Percentiles rank a stretch among this genome's conserved stretches.
Conservation (phyloP, 1,140 invertebrate genomes). For the Calephelis virginiensis region DNA sequence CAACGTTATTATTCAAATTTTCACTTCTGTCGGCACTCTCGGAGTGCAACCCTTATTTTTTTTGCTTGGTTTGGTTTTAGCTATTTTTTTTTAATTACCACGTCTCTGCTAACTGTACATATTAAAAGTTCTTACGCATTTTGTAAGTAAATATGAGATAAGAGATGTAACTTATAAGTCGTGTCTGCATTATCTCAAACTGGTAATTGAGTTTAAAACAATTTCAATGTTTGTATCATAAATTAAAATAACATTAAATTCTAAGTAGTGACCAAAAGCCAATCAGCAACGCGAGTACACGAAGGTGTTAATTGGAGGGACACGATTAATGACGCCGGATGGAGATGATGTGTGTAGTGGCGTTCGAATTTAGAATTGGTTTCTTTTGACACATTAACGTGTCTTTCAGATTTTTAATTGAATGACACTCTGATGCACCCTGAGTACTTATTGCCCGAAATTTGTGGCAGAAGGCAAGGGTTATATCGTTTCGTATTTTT, state of each 20-base stretch:
- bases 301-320: conserved; percentile 50
- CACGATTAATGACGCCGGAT: conserved; percentile 49
- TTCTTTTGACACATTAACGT: conserved; percentile 16
- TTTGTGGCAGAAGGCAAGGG: neutral
- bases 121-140: too few relatives aligned
- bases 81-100: too few relatives aligned
- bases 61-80: too few relatives aligned
- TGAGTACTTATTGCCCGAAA: conserved; percentile 4
- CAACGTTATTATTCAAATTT: too few relatives aligned
- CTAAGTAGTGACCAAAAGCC: neutral
- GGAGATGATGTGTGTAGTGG: conserved; percentile 46
- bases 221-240: too few relatives aligned
- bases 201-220: too few relatives aligned
- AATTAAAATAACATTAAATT: neutral
- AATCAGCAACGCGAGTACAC: conserved; percentile 26
- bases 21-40: too few relatives aligned
- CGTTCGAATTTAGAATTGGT: conserved; percentile 21
- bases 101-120: too few relatives aligned
- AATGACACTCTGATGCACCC: conserved; percentile 5
- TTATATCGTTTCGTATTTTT: neutral
- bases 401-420: conserved; percentile 15
- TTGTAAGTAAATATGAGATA: too few relatives aligned
- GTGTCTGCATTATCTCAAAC: too few relatives aligned
- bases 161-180: too few relatives aligned
- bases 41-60: too few relatives aligned